Conservation (phyloP, 2,888 invertebrate species). For the Bombylius discolor region DNA sequence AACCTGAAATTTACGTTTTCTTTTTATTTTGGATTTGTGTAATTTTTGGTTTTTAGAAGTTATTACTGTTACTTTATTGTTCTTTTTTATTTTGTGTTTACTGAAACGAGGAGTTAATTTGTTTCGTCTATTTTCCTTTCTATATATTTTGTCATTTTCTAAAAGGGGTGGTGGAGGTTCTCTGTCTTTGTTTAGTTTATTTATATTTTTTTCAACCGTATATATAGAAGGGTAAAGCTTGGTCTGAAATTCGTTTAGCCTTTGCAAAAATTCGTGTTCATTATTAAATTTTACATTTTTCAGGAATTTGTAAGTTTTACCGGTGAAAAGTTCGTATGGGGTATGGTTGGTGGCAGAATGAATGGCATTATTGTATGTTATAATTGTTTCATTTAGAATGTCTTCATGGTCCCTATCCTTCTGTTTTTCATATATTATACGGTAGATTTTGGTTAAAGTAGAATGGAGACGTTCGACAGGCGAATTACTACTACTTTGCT, state of each 20-base stretch:
- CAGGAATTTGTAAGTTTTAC: neutral
- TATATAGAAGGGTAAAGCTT: too few relatives aligned
- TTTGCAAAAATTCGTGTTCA: too few relatives aligned
- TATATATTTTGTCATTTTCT: neutral
- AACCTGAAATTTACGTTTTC: neutral
- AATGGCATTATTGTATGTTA: too few relatives aligned
- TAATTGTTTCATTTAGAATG: too few relatives aligned
- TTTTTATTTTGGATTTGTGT: neutral
- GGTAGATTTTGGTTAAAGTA: neutral
- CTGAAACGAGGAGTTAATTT: neutral
- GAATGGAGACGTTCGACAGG: neutral
- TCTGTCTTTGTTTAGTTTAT: too few relatives aligned
- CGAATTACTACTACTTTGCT: neutral
- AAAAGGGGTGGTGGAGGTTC: too few relatives aligned
- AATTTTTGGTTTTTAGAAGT: neutral
- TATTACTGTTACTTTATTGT: neutral
- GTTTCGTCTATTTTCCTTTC: neutral
- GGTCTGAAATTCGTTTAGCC: too few relatives aligned
- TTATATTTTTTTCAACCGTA: too few relatives aligned
- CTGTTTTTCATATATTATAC: neutral
- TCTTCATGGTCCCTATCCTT: neutral
- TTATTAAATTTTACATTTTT: neutral
- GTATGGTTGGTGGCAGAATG: neutral
- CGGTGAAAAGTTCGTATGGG: neutral
- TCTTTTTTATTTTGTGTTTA: neutral